Percentiles rank a stretch among this genome's conserved stretches.
These are phyloP conservation scores for Ctenopoma kingsleyae DNA, from an alignment of 2,797 vertebrate genomes.

Conservation along the genomic window DNA sequence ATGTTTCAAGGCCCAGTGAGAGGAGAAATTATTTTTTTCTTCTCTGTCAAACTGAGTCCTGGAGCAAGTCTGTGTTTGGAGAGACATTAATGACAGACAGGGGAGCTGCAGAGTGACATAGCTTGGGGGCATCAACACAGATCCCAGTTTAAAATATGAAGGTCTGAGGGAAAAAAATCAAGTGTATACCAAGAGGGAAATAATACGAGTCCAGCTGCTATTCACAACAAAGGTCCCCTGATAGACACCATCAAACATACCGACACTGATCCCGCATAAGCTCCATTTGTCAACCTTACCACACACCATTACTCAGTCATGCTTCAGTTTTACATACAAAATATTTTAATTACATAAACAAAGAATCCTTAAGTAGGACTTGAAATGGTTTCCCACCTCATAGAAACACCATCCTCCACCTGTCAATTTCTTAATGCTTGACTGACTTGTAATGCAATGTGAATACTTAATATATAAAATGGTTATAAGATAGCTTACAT, in stretches of 20 bases:
- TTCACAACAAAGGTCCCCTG: constrained; percentile 18
- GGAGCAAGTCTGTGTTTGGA: constrained; percentile 65
- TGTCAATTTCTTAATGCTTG: constrained; percentile 40
- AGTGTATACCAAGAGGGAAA: constrained; percentile 47
- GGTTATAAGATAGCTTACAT: constrained; percentile 7
- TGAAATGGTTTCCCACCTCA: not conserved
- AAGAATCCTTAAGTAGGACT: not conserved
- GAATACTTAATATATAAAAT: constrained; percentile 35
- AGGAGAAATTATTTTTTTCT: constrained; percentile 40
- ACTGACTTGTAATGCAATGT: constrained; percentile 29
- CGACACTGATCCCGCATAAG: not conserved
- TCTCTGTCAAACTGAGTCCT: constrained; percentile 52
- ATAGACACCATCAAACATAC: constrained; percentile 11
- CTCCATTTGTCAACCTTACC: not conserved
- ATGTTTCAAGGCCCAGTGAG: constrained; percentile 50
- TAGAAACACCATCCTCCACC: constrained; percentile 16
- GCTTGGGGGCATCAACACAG: constrained; percentile 48
- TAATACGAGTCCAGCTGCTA: constrained; percentile 39
- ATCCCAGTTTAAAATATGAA: constrained; percentile 44
- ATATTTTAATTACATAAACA: constrained; percentile 5
- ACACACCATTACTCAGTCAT: not conserved
- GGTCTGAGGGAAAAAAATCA: constrained; percentile 23
- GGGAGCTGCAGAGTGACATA: constrained; percentile 51
- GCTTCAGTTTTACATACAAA: not conserved
- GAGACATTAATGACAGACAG: constrained; percentile 69